Conservation (phyloP, 2,113 vertebrate species). For the Calcarius ornatus region DNA sequence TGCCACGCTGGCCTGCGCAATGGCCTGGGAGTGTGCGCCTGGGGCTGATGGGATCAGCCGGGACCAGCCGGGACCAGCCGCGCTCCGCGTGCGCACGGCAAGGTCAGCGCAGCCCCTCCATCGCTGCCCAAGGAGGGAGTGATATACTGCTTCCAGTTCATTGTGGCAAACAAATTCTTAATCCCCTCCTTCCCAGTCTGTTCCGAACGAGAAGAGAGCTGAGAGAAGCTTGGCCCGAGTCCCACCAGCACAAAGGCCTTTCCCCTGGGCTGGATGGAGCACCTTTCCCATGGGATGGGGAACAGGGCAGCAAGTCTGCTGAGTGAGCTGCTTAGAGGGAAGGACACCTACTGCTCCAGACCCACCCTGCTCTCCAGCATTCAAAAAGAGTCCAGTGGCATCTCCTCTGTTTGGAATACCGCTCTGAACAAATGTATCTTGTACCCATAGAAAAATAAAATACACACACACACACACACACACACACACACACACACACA, state of each 20-base stretch:
- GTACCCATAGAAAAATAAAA: not conserved
- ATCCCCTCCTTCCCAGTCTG: not conserved
- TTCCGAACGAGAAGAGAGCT: not conserved
- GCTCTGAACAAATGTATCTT: no score
- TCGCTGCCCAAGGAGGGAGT: not conserved
- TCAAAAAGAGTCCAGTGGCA: not conserved
- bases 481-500: no score
- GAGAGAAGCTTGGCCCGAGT: not conserved
- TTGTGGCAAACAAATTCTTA: not conserved
- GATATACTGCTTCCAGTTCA: constrained; percentile 15
- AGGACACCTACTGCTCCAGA: not conserved
- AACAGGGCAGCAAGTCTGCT: accelerated
- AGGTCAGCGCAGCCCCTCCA: not conserved
- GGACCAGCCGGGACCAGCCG: not conserved
- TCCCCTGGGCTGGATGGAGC: not conserved
- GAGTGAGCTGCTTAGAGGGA: not conserved
- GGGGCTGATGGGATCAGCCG: not conserved
- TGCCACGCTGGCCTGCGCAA: not conserved
- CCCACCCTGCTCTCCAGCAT: not conserved
- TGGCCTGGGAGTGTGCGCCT: not conserved
- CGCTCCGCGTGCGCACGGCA: not conserved
- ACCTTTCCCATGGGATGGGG: not conserved
- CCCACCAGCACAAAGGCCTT: not conserved
- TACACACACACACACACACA: no score
- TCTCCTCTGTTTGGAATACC: not conserved